phyloP scores from a whole-genome alignment of 2,888 invertebrate species.

The Campoplex nolae region DNA sequence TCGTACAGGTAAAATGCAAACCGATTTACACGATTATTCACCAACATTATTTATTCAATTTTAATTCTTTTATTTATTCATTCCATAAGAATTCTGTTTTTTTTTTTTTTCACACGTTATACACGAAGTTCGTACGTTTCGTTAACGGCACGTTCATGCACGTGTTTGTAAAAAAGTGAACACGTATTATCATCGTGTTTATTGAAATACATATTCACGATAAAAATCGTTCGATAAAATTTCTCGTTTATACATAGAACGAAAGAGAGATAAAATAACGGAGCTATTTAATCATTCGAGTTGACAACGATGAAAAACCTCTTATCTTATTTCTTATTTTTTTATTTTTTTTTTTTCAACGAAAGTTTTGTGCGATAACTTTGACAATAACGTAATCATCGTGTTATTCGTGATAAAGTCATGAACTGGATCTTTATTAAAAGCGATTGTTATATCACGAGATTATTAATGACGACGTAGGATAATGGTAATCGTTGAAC shows the following conservation, averaged over 20 bases:
- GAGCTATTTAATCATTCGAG: constrained; percentile 31
- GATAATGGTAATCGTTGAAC: background rate
- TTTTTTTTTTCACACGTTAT: background rate
- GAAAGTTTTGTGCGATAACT: constrained; percentile 29
- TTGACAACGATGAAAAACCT: constrained; percentile 42
- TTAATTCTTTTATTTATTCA: background rate
- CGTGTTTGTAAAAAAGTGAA: background rate
- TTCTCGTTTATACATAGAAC: constrained; percentile 32
- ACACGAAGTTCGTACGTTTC: background rate
- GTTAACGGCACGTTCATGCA: background rate
- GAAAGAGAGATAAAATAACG: constrained; percentile 18
- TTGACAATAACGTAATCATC: constrained; percentile 58
- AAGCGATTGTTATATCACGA: background rate
- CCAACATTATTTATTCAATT: background rate
- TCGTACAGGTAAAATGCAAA: background rate
- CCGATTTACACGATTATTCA: background rate
- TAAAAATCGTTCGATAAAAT: constrained; percentile 24
- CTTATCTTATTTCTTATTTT: constrained; percentile 36
- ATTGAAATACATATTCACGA: constrained; percentile 44
- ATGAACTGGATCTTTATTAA: background rate
- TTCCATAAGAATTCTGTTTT: background rate
- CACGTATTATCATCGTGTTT: background rate
- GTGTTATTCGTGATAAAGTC: constrained; percentile 34
- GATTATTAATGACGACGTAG: background rate
- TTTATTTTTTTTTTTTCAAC: background rate